Evolutionary conservation across 2,797 vertebrate species (phyloP), one percentile per base, ranked within the genome.

Genomic region (Psittacula echo): DNA sequence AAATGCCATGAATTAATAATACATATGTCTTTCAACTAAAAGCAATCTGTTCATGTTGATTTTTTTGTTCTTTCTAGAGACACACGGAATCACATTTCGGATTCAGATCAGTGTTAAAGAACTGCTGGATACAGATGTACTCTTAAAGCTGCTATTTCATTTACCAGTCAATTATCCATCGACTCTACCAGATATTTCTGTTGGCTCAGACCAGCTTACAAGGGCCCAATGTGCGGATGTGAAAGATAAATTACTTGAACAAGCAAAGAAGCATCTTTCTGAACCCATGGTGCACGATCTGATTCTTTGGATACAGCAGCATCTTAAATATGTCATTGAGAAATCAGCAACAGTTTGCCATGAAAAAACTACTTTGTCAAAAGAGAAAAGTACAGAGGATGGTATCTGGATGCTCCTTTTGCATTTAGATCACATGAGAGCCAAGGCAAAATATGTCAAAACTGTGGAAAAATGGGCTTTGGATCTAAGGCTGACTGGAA

Each of bases 361-460:
- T 39, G 94, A 87, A 84, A 80, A 93, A 79, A 65, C 47, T 85
- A n/a, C 85, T 96, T 96, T 65, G 54, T 90, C 97, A 77, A 47
- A 80, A 60, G 90, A 62, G 74, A 10, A 29, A 17, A 18, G 90
- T 32, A 58, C 41, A 47, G 97, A 97, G 48, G 96, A 97, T 42
- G 97, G 95, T 67, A 42, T 92, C 66, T 98, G 98, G 98, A 96
- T 96, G 42, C 90, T 97, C 11, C 98, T 99, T 78, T 92, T 99
- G 95, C 97, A 94, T 94, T 96, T 99, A 95, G 98, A 99, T 95
- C 99, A 99, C 96, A 99, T 99, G 97, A 98, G 98, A 94, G 98
- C 98, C 9, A 98, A 94, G 92, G 96, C 90, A 60, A 98, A 97
- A 94, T 99, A 99, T 24, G 27, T 98, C 70, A 97, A 91, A 92